Conservation (phyloP, 2,888 invertebrate species). For the Clunio marinus region DNA sequence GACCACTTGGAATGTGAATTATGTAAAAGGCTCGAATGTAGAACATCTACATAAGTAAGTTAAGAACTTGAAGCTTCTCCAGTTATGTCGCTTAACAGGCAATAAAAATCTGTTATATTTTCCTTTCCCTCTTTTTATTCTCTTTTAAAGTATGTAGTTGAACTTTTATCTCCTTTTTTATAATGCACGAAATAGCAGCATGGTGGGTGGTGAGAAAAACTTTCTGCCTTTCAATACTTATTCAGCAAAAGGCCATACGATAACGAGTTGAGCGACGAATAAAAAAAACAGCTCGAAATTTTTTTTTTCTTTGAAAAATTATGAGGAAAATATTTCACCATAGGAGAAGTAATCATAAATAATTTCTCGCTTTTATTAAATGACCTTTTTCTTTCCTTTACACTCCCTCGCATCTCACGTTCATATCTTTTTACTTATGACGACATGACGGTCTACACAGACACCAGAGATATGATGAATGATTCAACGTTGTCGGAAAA, state of each 20-base stretch:
- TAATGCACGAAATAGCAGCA: neutral
- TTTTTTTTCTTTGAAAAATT: neutral
- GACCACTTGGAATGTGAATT: no score
- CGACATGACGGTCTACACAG: no score
- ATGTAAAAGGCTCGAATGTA: no score
- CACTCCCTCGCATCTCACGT: neutral
- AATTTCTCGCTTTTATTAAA: slow-evolving; percentile 14
- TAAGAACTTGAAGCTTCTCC: neutral
- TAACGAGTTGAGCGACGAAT: neutral
- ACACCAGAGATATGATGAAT: no score
- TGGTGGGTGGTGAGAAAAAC: neutral
- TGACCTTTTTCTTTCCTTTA: neutral
- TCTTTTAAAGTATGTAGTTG: slow-evolving; percentile 31
- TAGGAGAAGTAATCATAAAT: slow-evolving; percentile 32
- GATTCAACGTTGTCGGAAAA: no score
- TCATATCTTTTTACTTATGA: no score
- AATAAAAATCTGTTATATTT: slow-evolving; percentile 34
- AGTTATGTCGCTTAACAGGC: slow-evolving; percentile 26
- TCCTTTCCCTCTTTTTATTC: slow-evolving; percentile 17
- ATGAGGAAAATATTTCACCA: neutral
- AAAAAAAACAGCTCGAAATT: neutral
- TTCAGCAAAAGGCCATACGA: neutral
- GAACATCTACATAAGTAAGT: no score
- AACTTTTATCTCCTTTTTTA: neutral
- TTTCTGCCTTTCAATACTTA: neutral